Evolutionary conservation across 2,797 vertebrate species (phyloP).

Genomic region (Schizopygopsis pylzovi): DNA sequence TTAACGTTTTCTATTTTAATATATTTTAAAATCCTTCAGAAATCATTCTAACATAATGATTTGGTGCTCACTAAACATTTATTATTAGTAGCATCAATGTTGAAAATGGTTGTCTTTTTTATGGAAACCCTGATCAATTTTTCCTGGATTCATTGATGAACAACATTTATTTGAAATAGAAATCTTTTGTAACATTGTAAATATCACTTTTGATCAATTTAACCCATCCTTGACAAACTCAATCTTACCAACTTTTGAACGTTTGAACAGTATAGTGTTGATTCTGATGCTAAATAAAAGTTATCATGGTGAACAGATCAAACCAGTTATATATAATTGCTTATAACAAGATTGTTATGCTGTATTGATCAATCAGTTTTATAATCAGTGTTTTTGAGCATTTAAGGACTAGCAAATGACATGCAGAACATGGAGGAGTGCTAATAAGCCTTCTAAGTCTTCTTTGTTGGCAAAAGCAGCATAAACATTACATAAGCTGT

Average conservation of each 20-base stretch:
- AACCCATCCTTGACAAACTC: too few relatives aligned
- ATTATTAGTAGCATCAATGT: neutral
- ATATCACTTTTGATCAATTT: too few relatives aligned
- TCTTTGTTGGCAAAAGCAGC: slow-evolving; percentile 11
- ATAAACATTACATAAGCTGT: slow-evolving; percentile 32
- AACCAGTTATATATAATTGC: neutral
- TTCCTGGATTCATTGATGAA: neutral
- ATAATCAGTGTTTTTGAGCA: slow-evolving; percentile 1
- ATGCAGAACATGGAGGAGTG: slow-evolving; percentile 1
- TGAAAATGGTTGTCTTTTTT: neutral
- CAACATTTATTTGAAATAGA: neutral
- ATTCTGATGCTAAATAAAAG: slow-evolving; percentile 1
- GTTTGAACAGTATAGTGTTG: neutral
- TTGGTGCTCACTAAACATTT: neutral
- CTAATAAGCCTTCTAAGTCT: neutral
- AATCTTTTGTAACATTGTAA: neutral
- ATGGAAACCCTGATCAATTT: neutral
- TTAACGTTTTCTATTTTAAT: neutral
- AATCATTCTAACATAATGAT: neutral
- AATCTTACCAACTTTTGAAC: neutral
- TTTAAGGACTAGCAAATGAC: neutral
- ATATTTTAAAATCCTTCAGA: neutral
- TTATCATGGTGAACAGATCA: neutral
- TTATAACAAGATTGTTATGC: neutral
- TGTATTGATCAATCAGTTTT: neutral